Conservation (phyloP, 23 tunicate species). For the Ascidia mentula region DNA sequence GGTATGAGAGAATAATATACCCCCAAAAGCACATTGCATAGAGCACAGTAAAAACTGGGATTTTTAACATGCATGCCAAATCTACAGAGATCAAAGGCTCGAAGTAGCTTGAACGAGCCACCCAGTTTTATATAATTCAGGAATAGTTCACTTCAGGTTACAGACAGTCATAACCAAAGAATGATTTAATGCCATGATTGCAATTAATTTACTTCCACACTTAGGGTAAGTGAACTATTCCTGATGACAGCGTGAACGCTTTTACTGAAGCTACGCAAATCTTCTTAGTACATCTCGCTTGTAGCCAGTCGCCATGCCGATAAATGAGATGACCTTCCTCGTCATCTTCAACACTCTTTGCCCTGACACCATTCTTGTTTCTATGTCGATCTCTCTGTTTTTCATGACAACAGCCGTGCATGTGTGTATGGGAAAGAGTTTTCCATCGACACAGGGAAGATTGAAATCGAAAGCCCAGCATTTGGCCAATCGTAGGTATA, state of each 20-base stretch:
- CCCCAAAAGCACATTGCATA: too few relatives aligned
- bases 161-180: too few relatives aligned
- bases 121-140: constrained; percentile 21
- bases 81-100: not conserved
- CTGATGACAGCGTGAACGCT: constrained; percentile 38
- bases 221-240: constrained; percentile 36
- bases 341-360: constrained; percentile 95
- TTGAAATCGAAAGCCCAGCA: constrained; percentile 71
- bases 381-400: constrained; percentile 95
- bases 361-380: constrained; percentile 90
- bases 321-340: constrained; percentile 98
- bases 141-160: constrained; percentile 25
- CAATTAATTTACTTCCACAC: too few relatives aligned
- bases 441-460: constrained; percentile 47
- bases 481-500: constrained; percentile 82
- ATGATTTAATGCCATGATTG: too few relatives aligned
- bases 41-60: not conserved
- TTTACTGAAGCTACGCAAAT: constrained; percentile 57
- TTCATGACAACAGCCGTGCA: constrained; percentile 54
- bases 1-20: too few relatives aligned
- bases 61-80: constrained; percentile 8
- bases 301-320: constrained; percentile 97
- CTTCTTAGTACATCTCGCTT: constrained; percentile 97
- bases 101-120: constrained; percentile 6
- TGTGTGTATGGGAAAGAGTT: constrained; percentile 37